phyloP scores from a whole-genome alignment of 2,113 vertebrate species.

The Eulemur rufifrons region DNA sequence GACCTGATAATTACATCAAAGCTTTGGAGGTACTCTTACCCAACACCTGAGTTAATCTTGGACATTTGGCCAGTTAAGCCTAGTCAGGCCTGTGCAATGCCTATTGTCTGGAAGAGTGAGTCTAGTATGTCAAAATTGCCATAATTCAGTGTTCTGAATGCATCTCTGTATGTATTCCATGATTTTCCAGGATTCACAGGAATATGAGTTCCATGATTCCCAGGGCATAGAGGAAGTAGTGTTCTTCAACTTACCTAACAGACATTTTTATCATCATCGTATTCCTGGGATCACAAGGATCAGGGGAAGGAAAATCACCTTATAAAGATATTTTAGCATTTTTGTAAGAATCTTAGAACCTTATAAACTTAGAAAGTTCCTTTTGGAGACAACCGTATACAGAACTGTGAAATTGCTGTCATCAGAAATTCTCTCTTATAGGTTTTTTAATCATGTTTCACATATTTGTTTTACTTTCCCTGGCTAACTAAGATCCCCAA shows the following conservation, averaged over 20 bases:
- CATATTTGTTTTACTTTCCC: neutral
- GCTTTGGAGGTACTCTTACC: neutral
- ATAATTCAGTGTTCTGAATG: neutral
- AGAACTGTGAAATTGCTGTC: neutral
- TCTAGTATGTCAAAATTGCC: neutral
- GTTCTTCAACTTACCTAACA: neutral
- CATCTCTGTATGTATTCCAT: neutral
- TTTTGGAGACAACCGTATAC: neutral
- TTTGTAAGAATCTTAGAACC: neutral
- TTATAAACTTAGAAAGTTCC: neutral
- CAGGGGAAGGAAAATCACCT: neutral
- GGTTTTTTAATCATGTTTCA: neutral
- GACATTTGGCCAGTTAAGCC: neutral
- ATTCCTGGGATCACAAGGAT: neutral
- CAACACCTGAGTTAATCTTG: neutral
- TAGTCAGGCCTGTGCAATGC: rapidly evolving
- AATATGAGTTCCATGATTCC: neutral
- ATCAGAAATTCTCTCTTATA: neutral
- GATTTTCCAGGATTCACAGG: neutral
- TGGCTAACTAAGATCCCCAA: neutral
- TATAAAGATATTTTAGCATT: neutral
- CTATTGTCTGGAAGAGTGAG: neutral
- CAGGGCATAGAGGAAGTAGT: neutral
- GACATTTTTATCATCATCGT: neutral
- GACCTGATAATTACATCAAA: neutral